Evolutionary conservation across 2,113 vertebrate genomes (phyloP), one percentile per base, ranked within the genome.

Genomic region (Fregetta grallaria): DNA sequence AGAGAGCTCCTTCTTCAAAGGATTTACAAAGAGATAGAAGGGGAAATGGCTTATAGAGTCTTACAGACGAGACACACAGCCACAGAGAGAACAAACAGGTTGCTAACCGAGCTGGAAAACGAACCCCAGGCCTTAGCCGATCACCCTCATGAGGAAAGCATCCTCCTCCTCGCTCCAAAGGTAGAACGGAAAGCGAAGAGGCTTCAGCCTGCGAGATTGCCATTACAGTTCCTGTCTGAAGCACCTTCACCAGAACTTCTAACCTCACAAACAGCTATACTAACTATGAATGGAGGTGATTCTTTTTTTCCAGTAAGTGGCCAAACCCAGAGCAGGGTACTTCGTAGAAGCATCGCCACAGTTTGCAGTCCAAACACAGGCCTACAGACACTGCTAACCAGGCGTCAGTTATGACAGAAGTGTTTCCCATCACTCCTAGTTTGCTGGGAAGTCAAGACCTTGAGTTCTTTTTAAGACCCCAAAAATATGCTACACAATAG

Each of bases 311-410:
- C 74, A 32, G 75, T 65, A 82, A 85, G 79, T 15, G 29, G 74
- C 85, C 49, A 73, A 89, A 73, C 73, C 75, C 84, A 76, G 95
- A 97, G 95, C 76, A 80, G 88, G 96, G 94, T 97, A 96, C 98
- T 98, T 97, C 98, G 97, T 97, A 94, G 94, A 96, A 97, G 97
- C 92, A 97, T 96, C 92, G 63, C 95, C 95, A 93, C 62, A 94
- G 96, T 98, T 98, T 97, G 97, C 98, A 97, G 97, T 98, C 97
- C 98, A 97, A 98, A 98, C 97, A 96, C 95, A 92, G 95, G 92
- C 83, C 96, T 89, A 96, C 91, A 96, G 98, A 97, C 98, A 97
- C 93, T 80, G 83, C 97, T 97, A 97, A 98, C 95, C 97, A 97
- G 97, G 97, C 97, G 86, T 96, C 98, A 97, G 92, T 96, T 98